These are phyloP conservation scores for Gryllus bimaculatus DNA, from an alignment of 1,140 invertebrate genomes.

Conservation along the genomic window DNA sequence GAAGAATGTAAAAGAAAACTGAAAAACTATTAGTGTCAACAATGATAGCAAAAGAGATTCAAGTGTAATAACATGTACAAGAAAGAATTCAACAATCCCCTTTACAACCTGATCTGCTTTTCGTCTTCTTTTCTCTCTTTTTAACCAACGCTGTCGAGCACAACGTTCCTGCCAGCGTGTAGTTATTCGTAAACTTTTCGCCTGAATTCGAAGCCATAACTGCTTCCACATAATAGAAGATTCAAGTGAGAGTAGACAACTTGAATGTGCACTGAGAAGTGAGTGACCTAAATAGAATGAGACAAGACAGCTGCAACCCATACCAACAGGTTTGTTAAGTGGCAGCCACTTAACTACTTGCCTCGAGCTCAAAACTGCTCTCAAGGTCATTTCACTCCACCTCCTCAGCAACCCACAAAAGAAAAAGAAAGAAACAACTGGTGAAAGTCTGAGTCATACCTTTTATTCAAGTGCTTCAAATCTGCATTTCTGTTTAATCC, in stretches of 20 bases:
- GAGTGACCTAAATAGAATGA: background rate
- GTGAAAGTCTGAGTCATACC: no score
- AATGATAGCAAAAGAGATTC: background rate
- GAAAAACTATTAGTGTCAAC: background rate
- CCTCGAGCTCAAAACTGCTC: background rate
- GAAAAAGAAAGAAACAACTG: no score
- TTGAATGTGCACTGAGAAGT: background rate
- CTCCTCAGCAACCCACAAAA: background rate
- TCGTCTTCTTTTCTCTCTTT: slow-evolving; percentile 14
- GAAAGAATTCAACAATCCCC: background rate
- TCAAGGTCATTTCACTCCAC: background rate
- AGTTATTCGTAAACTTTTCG: slow-evolving; percentile 4
- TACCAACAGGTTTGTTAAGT: background rate
- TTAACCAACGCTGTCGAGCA: slow-evolving; percentile 13
- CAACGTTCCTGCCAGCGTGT: slow-evolving; percentile 17
- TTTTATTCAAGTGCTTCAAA: no score
- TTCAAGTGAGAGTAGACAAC: background rate
- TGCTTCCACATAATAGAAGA: slow-evolving; percentile 15
- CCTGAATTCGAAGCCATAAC: slow-evolving; percentile 10
- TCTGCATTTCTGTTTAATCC: no score
- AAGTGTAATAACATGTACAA: background rate
- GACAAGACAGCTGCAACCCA: background rate
- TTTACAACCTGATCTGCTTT: slow-evolving; percentile 12
- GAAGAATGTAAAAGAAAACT: no score
- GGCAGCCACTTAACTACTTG: background rate